A percentile compares a stretch with the other conserved stretches of the same genome.
Conservation (phyloP, 2,113 vertebrate species). For the Oostethus manadensis region DNA sequence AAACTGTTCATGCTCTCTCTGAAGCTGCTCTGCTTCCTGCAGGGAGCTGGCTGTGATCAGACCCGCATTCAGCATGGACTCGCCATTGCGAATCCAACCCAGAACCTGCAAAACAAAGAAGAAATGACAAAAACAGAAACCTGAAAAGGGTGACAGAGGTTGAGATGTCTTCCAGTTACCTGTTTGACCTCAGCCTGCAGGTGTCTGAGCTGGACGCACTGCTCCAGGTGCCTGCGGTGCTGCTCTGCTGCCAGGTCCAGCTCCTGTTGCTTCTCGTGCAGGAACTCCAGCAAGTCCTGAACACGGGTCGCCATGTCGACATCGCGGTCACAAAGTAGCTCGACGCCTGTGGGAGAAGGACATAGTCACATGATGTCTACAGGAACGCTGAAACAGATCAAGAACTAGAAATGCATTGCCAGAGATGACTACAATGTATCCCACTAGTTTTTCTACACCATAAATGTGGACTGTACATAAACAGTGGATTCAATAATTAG, state of each 20-base stretch:
- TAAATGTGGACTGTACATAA: no score
- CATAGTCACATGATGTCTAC: background rate
- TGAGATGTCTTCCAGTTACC: slow-evolving; percentile 59
- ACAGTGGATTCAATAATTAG: no score
- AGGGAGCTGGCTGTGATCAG: slow-evolving; percentile 96
- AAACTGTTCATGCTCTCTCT: slow-evolving; percentile 96
- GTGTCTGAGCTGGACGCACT: slow-evolving; percentile 95
- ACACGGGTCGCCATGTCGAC: slow-evolving; percentile 96
- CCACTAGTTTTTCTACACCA: background rate
- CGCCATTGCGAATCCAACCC: slow-evolving; percentile 97
- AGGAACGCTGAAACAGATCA: background rate
- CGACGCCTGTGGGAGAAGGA: slow-evolving; percentile 76
- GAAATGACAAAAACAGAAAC: background rate
- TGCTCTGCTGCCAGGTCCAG: slow-evolving; percentile 89
- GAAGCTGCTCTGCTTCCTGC: slow-evolving; percentile 94
- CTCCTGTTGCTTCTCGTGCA: slow-evolving; percentile 97
- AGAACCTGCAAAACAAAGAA: slow-evolving; percentile 75
- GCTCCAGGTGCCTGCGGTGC: slow-evolving; percentile 93
- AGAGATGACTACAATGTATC: background rate
- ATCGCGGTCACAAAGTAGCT: slow-evolving; percentile 92
- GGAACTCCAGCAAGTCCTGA: slow-evolving; percentile 94
- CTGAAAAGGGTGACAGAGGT: background rate
- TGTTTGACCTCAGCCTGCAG: slow-evolving; percentile 98
- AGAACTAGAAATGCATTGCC: background rate
- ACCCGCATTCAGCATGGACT: slow-evolving; percentile 96